Evolutionary conservation across 2,113 vertebrate species (phyloP).

Genomic region (Baryphthengus martii): DNA sequence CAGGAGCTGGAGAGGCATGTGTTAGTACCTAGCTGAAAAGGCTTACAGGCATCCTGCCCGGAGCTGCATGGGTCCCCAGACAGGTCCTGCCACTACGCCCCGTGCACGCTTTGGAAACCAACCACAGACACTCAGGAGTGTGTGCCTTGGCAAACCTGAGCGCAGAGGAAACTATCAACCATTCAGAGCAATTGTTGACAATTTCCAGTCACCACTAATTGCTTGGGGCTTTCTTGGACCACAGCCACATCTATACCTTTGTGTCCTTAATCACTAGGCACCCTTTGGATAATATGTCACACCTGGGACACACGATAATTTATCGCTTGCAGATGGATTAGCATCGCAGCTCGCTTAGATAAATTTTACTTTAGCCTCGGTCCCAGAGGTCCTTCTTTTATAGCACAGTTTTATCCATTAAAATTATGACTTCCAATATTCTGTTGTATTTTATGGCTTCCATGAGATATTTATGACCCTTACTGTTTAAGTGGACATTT

Average conservation of each 20-base stretch:
- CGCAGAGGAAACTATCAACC: conserved; percentile 62
- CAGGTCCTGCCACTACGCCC: not conserved
- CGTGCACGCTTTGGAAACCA: not conserved
- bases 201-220: conserved; percentile 75
- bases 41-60: not conserved
- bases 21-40: not conserved
- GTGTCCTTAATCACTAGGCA: conserved; percentile 71
- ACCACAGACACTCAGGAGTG: not conserved
- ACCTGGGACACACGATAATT: conserved; percentile 75
- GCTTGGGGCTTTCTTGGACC: conserved; percentile 67
- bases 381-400: conserved; percentile 77
- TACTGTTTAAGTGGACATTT: conserved; percentile 75
- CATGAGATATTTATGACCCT: conserved; percentile 76
- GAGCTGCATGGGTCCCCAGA: not conserved
- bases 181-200: conserved; percentile 68
- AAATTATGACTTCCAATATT: conserved; percentile 84
- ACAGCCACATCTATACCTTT: conserved; percentile 72
- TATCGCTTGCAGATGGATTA: conserved; percentile 77
- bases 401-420: conserved; percentile 78
- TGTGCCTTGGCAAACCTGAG: conserved; percentile 44
- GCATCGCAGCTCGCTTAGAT: conserved; percentile 65
- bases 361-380: conserved; percentile 69
- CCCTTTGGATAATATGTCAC: conserved; percentile 71
- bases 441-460: conserved; percentile 77
- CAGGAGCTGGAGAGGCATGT: not conserved